These are phyloP conservation scores for Metellina segmentata DNA, from an alignment of 2,888 invertebrate species.

Conservation along the genomic window DNA sequence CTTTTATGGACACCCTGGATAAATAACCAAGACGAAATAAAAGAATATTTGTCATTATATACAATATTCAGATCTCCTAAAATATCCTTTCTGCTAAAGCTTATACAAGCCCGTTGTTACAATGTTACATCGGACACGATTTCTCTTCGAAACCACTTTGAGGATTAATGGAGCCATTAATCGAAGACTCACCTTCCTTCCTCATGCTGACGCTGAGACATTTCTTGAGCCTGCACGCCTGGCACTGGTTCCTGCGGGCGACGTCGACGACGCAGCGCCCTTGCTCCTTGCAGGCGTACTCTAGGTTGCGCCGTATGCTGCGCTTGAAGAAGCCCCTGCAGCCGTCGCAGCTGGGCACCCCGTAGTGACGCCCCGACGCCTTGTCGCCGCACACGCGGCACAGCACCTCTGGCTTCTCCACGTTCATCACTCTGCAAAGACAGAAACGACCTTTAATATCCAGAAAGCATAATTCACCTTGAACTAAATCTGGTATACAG, in stretches of 20 bases:
- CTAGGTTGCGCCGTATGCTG: slow-evolving; percentile 91
- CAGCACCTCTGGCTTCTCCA: slow-evolving; percentile 77
- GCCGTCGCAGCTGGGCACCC: slow-evolving; percentile 83
- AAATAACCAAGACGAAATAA: too few relatives aligned
- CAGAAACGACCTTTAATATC: background rate
- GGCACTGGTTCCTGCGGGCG: slow-evolving; percentile 95
- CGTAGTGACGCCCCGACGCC: slow-evolving; percentile 84
- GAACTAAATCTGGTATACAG: too few relatives aligned
- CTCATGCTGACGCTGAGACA: slow-evolving; percentile 95
- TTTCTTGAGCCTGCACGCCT: slow-evolving; percentile 94
- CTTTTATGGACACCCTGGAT: too few relatives aligned
- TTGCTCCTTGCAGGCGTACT: slow-evolving; percentile 95
- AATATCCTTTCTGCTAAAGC: too few relatives aligned
- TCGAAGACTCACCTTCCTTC: slow-evolving; percentile 88
- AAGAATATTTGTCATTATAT: too few relatives aligned
- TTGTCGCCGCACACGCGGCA: slow-evolving; percentile 82
- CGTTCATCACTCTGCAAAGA: slow-evolving; percentile 6
- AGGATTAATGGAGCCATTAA: background rate
- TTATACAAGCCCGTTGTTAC: too few relatives aligned
- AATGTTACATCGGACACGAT: too few relatives aligned
- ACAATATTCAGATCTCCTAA: too few relatives aligned
- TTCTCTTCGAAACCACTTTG: background rate
- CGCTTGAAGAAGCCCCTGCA: slow-evolving; percentile 95
- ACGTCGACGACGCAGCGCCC: slow-evolving; percentile 94
- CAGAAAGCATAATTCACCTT: background rate